Conservation (phyloP, 2,888 invertebrate species). For the Nebria brevicollis region DNA sequence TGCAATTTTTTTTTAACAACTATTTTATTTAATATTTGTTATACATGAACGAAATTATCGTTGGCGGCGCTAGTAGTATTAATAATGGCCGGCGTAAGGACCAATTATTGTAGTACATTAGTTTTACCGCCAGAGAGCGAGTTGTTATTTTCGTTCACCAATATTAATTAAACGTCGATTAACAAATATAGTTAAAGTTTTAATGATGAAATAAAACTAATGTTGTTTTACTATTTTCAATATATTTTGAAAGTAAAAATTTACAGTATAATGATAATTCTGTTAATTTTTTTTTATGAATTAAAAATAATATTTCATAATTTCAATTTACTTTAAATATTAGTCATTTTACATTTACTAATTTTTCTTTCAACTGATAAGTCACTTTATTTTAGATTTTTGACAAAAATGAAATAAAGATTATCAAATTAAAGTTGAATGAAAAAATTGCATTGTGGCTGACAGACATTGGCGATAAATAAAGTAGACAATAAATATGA, state of each 20-base stretch:
- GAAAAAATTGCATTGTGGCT: not conserved
- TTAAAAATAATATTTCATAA: not conserved
- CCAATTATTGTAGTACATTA: no score
- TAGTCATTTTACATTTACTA: not conserved
- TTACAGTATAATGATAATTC: not conserved
- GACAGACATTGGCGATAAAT: not conserved
- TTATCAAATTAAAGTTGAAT: not conserved
- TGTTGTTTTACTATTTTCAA: not conserved
- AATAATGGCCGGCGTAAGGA: no score
- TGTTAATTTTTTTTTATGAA: not conserved
- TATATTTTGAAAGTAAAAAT: not conserved
- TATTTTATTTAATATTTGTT: no score
- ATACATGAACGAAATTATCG: no score
- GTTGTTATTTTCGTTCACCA: no score
- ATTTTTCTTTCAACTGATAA: not conserved
- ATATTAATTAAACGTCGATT: no score
- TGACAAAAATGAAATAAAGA: not conserved
- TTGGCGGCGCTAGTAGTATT: no score
- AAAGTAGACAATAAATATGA: not conserved
- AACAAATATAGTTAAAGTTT: not conserved
- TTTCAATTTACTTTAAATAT: not conserved
- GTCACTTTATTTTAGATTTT: not conserved
- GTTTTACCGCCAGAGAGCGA: no score
- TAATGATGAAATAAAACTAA: not conserved
- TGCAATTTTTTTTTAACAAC: no score